phyloP scores from a whole-genome alignment of 2,113 vertebrate genomes.

The Catagonus wagneri region DNA sequence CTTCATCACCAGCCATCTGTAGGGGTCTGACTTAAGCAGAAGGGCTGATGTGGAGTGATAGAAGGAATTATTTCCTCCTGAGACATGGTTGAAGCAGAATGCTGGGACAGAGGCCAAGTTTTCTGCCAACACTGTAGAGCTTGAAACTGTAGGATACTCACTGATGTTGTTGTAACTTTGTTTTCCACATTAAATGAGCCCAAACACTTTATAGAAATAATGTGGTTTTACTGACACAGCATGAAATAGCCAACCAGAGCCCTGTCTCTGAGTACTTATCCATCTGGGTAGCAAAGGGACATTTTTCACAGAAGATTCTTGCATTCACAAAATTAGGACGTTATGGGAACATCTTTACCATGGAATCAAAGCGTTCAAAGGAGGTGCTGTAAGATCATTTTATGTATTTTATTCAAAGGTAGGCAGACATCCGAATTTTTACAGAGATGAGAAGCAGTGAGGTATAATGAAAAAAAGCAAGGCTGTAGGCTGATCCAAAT shows the following conservation, averaged over 20 bases:
- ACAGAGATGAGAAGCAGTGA: constrained; percentile 24
- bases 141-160: constrained; percentile 7
- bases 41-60: constrained; percentile 33
- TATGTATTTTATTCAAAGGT: constrained; percentile 51
- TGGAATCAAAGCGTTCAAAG: constrained; percentile 16
- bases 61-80: constrained; percentile 64
- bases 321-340: neutral
- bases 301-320: neutral
- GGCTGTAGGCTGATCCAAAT: neutral
- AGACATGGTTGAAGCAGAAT: constrained; percentile 50
- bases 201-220: constrained; percentile 52
- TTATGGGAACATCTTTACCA: neutral
- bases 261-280: neutral
- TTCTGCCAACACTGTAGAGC: neutral
- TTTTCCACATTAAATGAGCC: constrained; percentile 62
- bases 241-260: neutral
- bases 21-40: constrained; percentile 53
- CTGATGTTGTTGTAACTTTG: constrained; percentile 40
- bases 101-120: constrained; percentile 57
- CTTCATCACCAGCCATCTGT: constrained; percentile 3
- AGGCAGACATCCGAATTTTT: constrained; percentile 50
- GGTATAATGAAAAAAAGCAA: constrained; percentile 37
- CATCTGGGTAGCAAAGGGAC: neutral
- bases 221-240: neutral
- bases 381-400: constrained; percentile 48